Base-by-base conservation (phyloP, 1,140 invertebrate genomes). In the Drosophila rufa region DNA sequence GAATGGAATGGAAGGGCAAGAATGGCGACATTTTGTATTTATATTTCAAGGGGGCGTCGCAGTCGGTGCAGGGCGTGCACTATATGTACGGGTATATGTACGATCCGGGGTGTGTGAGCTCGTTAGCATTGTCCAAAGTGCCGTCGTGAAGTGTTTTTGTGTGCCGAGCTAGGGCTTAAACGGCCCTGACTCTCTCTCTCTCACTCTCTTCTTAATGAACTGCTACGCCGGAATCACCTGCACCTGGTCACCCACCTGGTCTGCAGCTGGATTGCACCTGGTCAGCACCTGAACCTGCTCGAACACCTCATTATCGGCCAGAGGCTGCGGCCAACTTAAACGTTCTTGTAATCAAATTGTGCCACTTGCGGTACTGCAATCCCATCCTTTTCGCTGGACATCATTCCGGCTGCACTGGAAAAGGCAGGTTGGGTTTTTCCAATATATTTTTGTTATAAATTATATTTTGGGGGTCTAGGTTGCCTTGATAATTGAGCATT, bases 61-160 rank as follows among this genome's bases (percentile, higher is more conserved):
- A 25, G 22, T 33, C 30, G 30, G 30, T 14, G 42, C 4, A 61
- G 30, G 55, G 22, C 19, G 19, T n/a, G 45, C 8, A 42, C 27
- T 30, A 30, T 33, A 9, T 53, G 9, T 17, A 42, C 22, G 7
- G 56, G 12, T 55, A 12, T 51, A 27, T 56, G 36, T 73, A n/a
- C 45, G 51, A 42, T 60, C 33, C 36, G 40, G 45, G 55, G 64
- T 50, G 71, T 68, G 51, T 55, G 47, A 79, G 80, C 82, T 86
- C 82, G 83, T 86, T 86, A 86, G 83, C 82, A 79, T 87, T 82
- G 83, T 77, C 80, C 83, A 87, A 89, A 86, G 81, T 82, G 60
- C 50, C 48, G 27, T 56, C 76, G 55, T 76, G 68, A 87, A 86
- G 83, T 86, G 82, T 75, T 74, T 83, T 80, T 86, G 67, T 86